Evolutionary conservation across 2,113 vertebrate species (phyloP).

Genomic region (Prinia subflava): DNA sequence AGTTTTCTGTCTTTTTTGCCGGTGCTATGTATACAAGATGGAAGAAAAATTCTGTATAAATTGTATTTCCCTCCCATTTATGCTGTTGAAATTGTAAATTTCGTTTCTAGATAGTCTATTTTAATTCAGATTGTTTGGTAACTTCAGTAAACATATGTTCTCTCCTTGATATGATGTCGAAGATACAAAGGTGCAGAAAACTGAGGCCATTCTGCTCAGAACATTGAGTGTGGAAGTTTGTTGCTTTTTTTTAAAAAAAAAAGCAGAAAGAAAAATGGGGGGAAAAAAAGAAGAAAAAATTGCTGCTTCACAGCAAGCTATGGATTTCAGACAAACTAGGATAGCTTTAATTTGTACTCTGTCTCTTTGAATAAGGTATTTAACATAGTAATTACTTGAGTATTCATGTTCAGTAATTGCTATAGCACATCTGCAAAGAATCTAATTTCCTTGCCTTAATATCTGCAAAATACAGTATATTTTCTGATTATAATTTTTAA

Average conservation of each 20-base stretch:
- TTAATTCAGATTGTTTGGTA: background rate
- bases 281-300: background rate
- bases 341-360: conserved; percentile 41
- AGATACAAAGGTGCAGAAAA: background rate
- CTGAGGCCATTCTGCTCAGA: background rate
- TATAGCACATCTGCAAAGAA: conserved; percentile 49
- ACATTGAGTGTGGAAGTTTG: background rate
- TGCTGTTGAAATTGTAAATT: background rate
- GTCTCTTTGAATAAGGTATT: conserved; percentile 55
- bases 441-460: conserved; percentile 32
- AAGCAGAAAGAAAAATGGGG: background rate
- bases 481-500: background rate
- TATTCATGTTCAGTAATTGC: conserved; percentile 62
- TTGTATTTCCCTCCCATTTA: background rate
- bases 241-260: background rate
- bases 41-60: background rate
- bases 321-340: background rate
- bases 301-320: background rate
- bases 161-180: background rate
- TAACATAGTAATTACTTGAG: conserved; percentile 55
- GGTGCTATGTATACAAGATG: background rate
- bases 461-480: background rate
- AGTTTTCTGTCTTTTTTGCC: background rate
- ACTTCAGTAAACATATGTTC: background rate
- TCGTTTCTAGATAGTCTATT: background rate